Percentiles rank a stretch among this genome's conserved stretches.
Conservation (phyloP, 1,140 invertebrate species). For the Dendrolimus kikuchii region DNA sequence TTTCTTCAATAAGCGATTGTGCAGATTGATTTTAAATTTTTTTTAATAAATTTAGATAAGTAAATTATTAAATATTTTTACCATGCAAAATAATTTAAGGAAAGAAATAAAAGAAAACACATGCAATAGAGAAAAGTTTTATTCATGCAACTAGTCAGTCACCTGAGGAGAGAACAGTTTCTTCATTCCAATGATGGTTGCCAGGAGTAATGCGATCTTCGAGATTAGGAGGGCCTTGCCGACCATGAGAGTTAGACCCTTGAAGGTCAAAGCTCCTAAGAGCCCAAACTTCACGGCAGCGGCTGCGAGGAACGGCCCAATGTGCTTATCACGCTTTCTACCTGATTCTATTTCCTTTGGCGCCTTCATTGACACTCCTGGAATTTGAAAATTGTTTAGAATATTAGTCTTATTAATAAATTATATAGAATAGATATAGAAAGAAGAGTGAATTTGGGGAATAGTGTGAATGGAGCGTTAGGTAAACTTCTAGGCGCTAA, state of each 20-base stretch:
- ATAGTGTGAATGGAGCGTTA: too few relatives aligned
- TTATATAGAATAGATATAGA: too few relatives aligned
- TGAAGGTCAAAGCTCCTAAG: slow-evolving; percentile 84
- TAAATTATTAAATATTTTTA: slow-evolving; percentile 2
- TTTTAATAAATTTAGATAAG: too few relatives aligned
- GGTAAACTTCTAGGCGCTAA: too few relatives aligned
- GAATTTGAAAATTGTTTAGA: slow-evolving; percentile 15
- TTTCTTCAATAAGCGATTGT: too few relatives aligned
- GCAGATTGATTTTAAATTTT: too few relatives aligned
- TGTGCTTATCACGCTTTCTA: slow-evolving; percentile 81
- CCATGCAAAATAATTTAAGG: slow-evolving; percentile 17
- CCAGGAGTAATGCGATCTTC: slow-evolving; percentile 85
- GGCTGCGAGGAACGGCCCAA: slow-evolving; percentile 82
- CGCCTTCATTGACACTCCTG: slow-evolving; percentile 79
- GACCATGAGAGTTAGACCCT: slow-evolving; percentile 84
- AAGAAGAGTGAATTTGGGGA: too few relatives aligned
- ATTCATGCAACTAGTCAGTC: slow-evolving; percentile 32
- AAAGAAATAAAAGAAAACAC: too few relatives aligned
- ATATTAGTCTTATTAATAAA: too few relatives aligned
- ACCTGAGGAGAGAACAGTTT: slow-evolving; percentile 82
- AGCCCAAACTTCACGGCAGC: slow-evolving; percentile 85
- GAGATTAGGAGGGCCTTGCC: slow-evolving; percentile 87
- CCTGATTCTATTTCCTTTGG: slow-evolving; percentile 74
- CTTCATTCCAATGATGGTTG: slow-evolving; percentile 86
- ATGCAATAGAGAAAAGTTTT: too few relatives aligned